Evolutionary conservation across 2,113 vertebrate species (phyloP).

Genomic region (Illadopsis cleaveri): DNA sequence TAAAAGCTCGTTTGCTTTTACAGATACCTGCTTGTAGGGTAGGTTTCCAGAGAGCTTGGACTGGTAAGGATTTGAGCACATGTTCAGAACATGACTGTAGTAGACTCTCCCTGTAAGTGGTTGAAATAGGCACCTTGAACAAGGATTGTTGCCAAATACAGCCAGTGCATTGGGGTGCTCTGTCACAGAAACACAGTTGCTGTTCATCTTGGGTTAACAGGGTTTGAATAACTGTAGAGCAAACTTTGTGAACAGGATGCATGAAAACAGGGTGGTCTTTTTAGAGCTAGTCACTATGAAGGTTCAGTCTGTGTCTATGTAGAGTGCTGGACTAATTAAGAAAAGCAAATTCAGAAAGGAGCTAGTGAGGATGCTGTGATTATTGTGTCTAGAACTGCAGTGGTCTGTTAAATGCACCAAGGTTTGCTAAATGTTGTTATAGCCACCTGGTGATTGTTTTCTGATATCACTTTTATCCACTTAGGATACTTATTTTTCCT

Average conservation of each 20-base stretch:
- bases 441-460: not conserved
- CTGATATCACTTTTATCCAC: not conserved
- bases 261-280: not conserved
- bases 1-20: not conserved
- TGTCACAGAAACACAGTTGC: not conserved
- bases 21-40: not conserved
- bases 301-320: not conserved
- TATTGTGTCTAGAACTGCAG: not conserved
- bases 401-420: not conserved
- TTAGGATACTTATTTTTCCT: not conserved
- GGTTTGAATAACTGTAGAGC: not conserved
- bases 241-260: not conserved
- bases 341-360: not conserved
- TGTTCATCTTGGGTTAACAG: not conserved
- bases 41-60: not conserved
- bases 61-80: not conserved
- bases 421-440: not conserved
- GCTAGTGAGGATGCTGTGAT: not conserved
- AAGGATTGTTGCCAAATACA: not conserved
- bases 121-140: not conserved
- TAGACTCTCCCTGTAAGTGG: not conserved
- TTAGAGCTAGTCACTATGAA: not conserved
- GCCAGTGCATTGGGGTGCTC: not conserved
- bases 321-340: not conserved
- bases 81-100: not conserved